Percentiles rank a stretch among this genome's conserved stretches.
Evolutionary conservation across 1,140 invertebrate genomes (phyloP).

Genomic region (Pseudomyrmex pallidus): DNA sequence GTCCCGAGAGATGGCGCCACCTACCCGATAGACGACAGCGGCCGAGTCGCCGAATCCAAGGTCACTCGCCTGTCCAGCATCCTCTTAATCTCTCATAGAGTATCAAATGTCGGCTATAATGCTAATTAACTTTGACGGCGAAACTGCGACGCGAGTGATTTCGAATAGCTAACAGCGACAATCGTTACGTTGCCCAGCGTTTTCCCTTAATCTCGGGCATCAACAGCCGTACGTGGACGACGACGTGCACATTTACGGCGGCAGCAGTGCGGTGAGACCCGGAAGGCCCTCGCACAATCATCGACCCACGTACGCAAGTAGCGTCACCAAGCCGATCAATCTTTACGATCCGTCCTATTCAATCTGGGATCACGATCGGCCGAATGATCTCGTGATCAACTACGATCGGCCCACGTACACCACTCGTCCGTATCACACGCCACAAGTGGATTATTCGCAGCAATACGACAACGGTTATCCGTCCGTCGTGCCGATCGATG

Average conservation of each 20-base stretch:
- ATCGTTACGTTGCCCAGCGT: constrained; percentile 75
- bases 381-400: constrained; percentile 65
- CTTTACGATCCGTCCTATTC: constrained; percentile 73
- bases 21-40: no score
- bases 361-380: constrained; percentile 73
- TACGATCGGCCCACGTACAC: constrained; percentile 65
- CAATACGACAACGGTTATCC: constrained; percentile 66
- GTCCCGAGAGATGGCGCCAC: no score
- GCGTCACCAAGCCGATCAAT: constrained; percentile 84
- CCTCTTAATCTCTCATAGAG: background rate
- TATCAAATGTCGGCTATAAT: background rate
- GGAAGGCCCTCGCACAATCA: constrained; percentile 70
- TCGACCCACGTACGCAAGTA: constrained; percentile 79
- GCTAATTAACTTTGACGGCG: background rate
- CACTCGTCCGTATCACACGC: constrained; percentile 71
- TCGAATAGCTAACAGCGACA: constrained; percentile 41
- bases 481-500: constrained; percentile 60
- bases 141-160: constrained; percentile 31
- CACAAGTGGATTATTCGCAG: constrained; percentile 71
- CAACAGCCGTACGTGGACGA: constrained; percentile 83
- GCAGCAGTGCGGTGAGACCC: constrained; percentile 73
- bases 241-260: constrained; percentile 81
- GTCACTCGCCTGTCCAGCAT: no score
- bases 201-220: constrained; percentile 82
- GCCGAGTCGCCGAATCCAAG: no score